Base-by-base conservation (phyloP, 1,140 invertebrate genomes). In the Anastrepha obliqua region DNA sequence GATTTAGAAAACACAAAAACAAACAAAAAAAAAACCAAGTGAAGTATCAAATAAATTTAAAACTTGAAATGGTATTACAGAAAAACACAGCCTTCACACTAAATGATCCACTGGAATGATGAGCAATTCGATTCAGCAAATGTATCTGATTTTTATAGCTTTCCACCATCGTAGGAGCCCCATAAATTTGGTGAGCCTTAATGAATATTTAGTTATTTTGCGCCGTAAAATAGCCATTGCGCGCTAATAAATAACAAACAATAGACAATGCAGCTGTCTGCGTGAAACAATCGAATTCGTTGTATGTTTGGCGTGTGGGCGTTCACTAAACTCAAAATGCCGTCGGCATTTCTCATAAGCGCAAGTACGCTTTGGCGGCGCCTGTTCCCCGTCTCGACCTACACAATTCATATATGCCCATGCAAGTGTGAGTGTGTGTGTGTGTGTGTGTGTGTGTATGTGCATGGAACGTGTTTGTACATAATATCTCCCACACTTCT, bases 171-270 rank as follows among this genome's bases (percentile, higher is more conserved):
- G 60, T n/a, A 5, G 15, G 60, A n/a, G 60, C 3, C 13, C 6
- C 60, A 62, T 62, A 62, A 9, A 62, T 17, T 62, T 62, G 44
- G 13, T n/a, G 44, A 13, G 44, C 11, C 29, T 17, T 51, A 51
- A 5, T 47, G 15, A 42, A 74, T 74, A 17, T 74, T 74, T 74
- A 17, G 70, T 74, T 74, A 47, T 47, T 74, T 74, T 51, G 47
- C 13, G 11, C 15, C 42, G 11, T 55, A 8, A 13, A 15, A 13
- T 42, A 15, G 11, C 11, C 17, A 17, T n/a, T 51, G 39, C 44
- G 42, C 70, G 70, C 39, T 29, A 74, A 51, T 7, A 51, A 74
- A 5, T 47, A 47, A 74, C 13, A 70, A 11, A 29, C 2, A 51
- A 74, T 29, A 74, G 15, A 29, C 13, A 7, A 44, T 39, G 20